A percentile compares a stretch with the other conserved stretches of the same genome.
These are phyloP conservation scores for Bujurquina vittata DNA, from an alignment of 2,113 vertebrate genomes.

Conservation along the genomic window DNA sequence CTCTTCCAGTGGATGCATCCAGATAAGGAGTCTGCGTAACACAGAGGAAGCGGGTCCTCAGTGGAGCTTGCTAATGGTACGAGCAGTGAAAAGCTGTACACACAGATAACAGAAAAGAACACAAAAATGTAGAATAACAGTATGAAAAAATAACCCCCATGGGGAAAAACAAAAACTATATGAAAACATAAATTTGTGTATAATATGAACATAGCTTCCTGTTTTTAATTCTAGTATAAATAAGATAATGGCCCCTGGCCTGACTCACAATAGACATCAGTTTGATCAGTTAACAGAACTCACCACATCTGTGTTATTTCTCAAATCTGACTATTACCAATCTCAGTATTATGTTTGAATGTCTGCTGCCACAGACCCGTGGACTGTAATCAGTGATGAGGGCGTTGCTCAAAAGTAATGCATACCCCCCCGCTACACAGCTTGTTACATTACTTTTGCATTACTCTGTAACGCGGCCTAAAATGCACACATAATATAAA, in stretches of 20 bases:
- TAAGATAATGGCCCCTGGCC: background rate
- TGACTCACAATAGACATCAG: background rate
- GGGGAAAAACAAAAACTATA: background rate
- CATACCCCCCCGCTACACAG: background rate
- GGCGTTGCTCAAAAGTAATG: background rate
- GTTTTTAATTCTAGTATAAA: background rate
- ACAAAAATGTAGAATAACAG: background rate
- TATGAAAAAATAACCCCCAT: background rate
- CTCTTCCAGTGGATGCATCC: slow-evolving; percentile 3
- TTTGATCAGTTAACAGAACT: slow-evolving; percentile 7
- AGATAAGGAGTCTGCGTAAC: slow-evolving; percentile 40
- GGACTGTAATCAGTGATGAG: background rate
- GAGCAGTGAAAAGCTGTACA: slow-evolving; percentile 21
- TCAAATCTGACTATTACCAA: background rate
- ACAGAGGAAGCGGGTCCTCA: slow-evolving; percentile 26
- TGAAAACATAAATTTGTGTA: background rate
- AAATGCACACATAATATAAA: background rate
- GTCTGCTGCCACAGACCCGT: background rate
- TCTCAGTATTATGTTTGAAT: background rate
- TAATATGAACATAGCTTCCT: background rate
- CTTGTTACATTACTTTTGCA: background rate
- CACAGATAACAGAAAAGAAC: slow-evolving; percentile 26
- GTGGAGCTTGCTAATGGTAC: background rate
- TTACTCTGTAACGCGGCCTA: background rate
- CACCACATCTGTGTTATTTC: slow-evolving; percentile 1